Evolutionary conservation across 1,140 invertebrate species (phyloP), one percentile per base, ranked within the genome.

Genomic region (Amphibalanus amphitrite): DNA sequence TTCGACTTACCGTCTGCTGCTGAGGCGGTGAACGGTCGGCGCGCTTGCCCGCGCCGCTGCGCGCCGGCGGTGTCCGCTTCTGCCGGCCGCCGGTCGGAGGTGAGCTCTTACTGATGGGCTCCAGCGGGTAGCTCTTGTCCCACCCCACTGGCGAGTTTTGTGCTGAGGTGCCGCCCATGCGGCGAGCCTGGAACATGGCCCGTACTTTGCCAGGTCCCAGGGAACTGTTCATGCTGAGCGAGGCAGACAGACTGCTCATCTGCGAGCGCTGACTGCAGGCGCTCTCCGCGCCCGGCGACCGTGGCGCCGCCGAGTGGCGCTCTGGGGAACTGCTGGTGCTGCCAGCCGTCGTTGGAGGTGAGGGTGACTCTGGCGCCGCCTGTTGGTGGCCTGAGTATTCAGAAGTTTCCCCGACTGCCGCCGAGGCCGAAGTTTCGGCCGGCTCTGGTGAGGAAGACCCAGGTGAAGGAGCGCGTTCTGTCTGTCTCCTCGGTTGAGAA

Each of bases 111-210:
- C 33, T 71, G 17, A 77, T 74, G 13, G 77, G 77, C 8, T 73
- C 71, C 23, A 77, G 71, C 28, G 77, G 77, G 69, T 76, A 77
- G 65, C 77, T 77, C 72, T 77, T 77, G 71, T 77, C 77, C 72
- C 76, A 76, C 1, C 77, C 77, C 20, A 77, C 73, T 25, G 76
- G 76, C 28, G 75, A 76, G 47, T 71, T 67, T 47, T 69, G 71
- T 47, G 68, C 71, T 17, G 72, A 71, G 67, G 26, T 70, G 33
- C 33, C 29, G 29, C 73, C 74, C 17, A 29, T 71, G 15, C 74
- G 64, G 26, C 75, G 71, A 30, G 76, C 74, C 67, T 73, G 73
- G 69, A 75, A 78, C 72, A 76, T 72, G 74, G 77, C 78, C 76
- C 77, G 74, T 71, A 75, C 76, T 72, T 74, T 70, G 15, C 73